These are phyloP conservation scores for Metallyticus violacea DNA, from an alignment of 2,888 invertebrate genomes.

Conservation along the genomic window DNA sequence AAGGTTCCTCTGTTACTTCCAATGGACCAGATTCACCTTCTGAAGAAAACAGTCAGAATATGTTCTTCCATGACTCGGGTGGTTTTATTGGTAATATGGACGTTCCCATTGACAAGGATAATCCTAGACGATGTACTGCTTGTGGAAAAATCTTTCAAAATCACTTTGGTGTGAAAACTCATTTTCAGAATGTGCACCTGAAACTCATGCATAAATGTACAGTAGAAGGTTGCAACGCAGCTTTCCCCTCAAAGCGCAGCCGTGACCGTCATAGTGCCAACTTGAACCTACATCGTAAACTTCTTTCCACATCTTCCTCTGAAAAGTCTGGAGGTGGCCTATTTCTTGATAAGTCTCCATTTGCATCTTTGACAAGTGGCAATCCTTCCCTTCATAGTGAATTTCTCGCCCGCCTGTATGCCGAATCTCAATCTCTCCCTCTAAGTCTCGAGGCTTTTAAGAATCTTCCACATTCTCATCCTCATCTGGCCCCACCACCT, in stretches of 20 bases:
- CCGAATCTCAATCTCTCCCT: slow-evolving; percentile 54
- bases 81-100: slow-evolving; percentile 72
- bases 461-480: slow-evolving; percentile 47
- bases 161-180: slow-evolving; percentile 88
- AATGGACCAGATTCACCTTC: slow-evolving; percentile 53
- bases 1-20: slow-evolving; percentile 53
- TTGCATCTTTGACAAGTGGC: slow-evolving; percentile 52
- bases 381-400: slow-evolving; percentile 70
- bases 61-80: slow-evolving; percentile 66
- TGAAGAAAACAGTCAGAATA: slow-evolving; percentile 61
- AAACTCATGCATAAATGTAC: slow-evolving; percentile 95
- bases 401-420: slow-evolving; percentile 73
- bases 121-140: slow-evolving; percentile 85
- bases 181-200: slow-evolving; percentile 93
- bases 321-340: slow-evolving; percentile 50
- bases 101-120: slow-evolving; percentile 87
- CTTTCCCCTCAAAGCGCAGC: slow-evolving; percentile 89
- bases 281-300: slow-evolving; percentile 84
- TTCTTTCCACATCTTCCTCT: slow-evolving; percentile 68
- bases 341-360: slow-evolving; percentile 51
- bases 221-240: slow-evolving; percentile 91
- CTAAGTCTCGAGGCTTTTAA: slow-evolving; percentile 65
- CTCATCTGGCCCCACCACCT: slow-evolving; percentile 41
- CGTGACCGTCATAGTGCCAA: slow-evolving; percentile 92
- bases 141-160: slow-evolving; percentile 94